These are phyloP conservation scores for Spinibarbus caldwelli DNA, from an alignment of 2,797 vertebrate genomes.

Conservation along the genomic window DNA sequence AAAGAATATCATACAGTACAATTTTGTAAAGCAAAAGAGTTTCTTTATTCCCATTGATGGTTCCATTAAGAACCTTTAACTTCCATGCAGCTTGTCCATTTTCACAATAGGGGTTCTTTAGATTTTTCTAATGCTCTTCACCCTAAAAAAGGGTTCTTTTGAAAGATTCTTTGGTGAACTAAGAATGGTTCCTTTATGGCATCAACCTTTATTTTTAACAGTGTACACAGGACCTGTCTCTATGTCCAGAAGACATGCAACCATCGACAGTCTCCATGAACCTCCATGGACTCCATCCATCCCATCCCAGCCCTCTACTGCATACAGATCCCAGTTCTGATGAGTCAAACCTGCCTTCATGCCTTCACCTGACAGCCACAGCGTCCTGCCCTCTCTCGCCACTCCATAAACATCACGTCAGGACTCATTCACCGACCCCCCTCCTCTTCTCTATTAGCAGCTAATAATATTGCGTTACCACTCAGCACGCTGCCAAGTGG, in stretches of 20 bases:
- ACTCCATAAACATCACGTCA: constrained; percentile 64
- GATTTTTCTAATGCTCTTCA: background rate
- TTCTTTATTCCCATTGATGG: background rate
- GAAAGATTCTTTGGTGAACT: background rate
- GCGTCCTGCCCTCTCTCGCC: constrained; percentile 29
- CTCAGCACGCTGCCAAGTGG: constrained; percentile 63
- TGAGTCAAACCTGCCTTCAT: constrained; percentile 18
- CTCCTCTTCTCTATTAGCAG: constrained; percentile 59
- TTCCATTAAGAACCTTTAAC: background rate
- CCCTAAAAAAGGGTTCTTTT: background rate
- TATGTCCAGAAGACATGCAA: background rate
- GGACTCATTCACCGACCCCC: constrained; percentile 60
- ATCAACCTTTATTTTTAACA: background rate
- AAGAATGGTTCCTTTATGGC: background rate
- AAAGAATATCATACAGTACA: background rate
- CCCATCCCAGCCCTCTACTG: background rate
- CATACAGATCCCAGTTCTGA: background rate
- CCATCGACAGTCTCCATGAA: background rate
- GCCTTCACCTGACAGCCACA: constrained; percentile 32
- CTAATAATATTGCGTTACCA: constrained; percentile 64
- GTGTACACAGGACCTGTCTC: background rate
- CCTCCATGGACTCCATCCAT: background rate
- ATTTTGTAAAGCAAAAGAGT: background rate
- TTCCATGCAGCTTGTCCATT: background rate
- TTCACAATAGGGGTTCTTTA: background rate